Base-by-base conservation (phyloP, 2,797 vertebrate genomes). In the Scleropages formosus region DNA sequence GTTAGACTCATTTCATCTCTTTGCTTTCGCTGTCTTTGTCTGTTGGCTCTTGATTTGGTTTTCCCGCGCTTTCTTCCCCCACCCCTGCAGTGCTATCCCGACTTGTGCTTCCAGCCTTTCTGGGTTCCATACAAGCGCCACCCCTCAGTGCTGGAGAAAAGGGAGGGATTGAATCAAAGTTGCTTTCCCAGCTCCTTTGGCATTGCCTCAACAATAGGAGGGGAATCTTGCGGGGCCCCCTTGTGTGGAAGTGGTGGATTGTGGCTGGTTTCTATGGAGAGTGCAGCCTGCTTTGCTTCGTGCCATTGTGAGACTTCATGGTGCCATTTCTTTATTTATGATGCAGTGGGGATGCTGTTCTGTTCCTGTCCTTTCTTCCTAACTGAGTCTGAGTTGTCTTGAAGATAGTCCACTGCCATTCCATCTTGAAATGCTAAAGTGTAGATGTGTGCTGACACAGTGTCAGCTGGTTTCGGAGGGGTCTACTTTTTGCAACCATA, bases 261-360 rank as follows among this genome's bases (percentile, higher is more conserved):
- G 78, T 84, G 79, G 74, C 58, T 20, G 76, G 87, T 86, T 90
- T 88, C 88, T 86, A 84, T 86, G 84, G 86, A 82, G 85, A 85
- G 81, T 60, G 77, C 75, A 78, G 71, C 85, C 84, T 84, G 77
- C 73, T 75, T 22, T 51, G 64, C 77, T 72, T 78, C 67, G 76
- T 65, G 72, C 78, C 75, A 75, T 86, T 86, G 81, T 85, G 46
- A 72, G 64, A 12, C 4, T 71, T n/a, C 46, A 65, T 67, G 65
- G 71, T 24, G 58, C 73, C 62, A 66, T 49, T 27, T 62, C 49
- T 81, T 80, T 75, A 80, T 73, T 60, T 67, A 6, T 39, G 51
- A 75, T 80, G 69, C 75, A 73, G 78, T 31, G 44, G 27, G 4
- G 58, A 53, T 67, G 53, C 13, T 74, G 61, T 31, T 31, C 8